phyloP scores from a whole-genome alignment of 2,113 vertebrate species.

The Oncorhynchus tshawytscha region DNA sequence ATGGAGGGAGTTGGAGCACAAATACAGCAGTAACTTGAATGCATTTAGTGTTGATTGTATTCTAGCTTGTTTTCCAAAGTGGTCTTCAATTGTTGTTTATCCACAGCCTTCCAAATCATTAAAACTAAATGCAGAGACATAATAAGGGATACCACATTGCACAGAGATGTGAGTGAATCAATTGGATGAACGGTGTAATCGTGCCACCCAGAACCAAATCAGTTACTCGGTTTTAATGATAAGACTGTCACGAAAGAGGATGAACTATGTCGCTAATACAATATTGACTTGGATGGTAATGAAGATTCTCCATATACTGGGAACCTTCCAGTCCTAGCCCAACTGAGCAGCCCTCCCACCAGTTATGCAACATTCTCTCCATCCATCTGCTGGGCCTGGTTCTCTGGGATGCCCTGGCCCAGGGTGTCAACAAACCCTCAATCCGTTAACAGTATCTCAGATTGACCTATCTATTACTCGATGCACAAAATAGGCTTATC shows the following conservation, averaged over 20 bases:
- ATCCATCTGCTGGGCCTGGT: slow-evolving; percentile 1
- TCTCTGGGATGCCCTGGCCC: background rate
- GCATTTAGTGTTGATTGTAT: background rate
- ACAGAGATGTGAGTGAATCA: background rate
- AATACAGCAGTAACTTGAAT: background rate
- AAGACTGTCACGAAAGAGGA: too few relatives aligned
- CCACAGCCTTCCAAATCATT: too few relatives aligned
- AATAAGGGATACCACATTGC: background rate
- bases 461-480: slow-evolving; percentile 10
- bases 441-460: background rate
- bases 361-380: slow-evolving; percentile 19
- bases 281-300: too few relatives aligned
- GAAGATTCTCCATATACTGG: too few relatives aligned
- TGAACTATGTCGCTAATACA: too few relatives aligned
- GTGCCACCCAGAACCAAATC: too few relatives aligned
- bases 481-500: slow-evolving; percentile 19
- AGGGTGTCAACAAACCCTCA: slow-evolving; percentile 13
- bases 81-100: too few relatives aligned
- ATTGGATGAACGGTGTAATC: background rate
- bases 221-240: too few relatives aligned
- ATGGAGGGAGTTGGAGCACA: too few relatives aligned
- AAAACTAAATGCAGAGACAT: background rate
- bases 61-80: too few relatives aligned
- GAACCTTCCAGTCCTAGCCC: background rate
- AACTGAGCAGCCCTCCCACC: background rate